These are phyloP conservation scores for Anoplius nigerrimus DNA, from an alignment of 2,888 invertebrate genomes.

Conservation along the genomic window DNA sequence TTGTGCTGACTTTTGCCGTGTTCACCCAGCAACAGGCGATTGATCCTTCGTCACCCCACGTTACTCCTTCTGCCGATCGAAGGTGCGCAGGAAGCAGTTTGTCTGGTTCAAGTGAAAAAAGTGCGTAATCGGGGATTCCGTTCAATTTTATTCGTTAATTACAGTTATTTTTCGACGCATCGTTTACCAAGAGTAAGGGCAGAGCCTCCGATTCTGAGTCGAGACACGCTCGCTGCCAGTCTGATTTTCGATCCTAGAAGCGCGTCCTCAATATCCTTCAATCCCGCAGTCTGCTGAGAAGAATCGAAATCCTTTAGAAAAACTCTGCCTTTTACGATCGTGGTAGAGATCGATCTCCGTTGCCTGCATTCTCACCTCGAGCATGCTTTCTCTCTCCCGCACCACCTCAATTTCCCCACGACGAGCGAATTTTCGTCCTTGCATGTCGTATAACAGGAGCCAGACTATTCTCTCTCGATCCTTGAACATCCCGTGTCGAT, in stretches of 20 bases:
- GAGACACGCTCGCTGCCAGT: slow-evolving; percentile 86
- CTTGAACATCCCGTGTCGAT: slow-evolving; percentile 75
- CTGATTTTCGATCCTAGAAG: slow-evolving; percentile 82
- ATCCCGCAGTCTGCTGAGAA: slow-evolving; percentile 56
- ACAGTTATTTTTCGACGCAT: too few relatives aligned
- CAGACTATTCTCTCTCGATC: slow-evolving; percentile 77
- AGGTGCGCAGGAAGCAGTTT: slow-evolving; percentile 85
- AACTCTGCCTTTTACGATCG: background rate
- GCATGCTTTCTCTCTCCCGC: slow-evolving; percentile 52
- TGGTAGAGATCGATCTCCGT: background rate
- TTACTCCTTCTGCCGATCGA: slow-evolving; percentile 81
- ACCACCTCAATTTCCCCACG: slow-evolving; percentile 49
- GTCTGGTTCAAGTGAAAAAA: slow-evolving; percentile 72
- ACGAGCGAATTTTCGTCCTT: slow-evolving; percentile 78
- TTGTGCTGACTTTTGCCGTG: slow-evolving; percentile 80
- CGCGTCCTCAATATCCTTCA: slow-evolving; percentile 79
- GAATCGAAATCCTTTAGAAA: background rate
- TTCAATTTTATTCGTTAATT: background rate
- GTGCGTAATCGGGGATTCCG: background rate
- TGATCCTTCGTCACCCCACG: slow-evolving; percentile 76
- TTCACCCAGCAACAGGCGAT: slow-evolving; percentile 89
- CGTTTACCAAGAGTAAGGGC: slow-evolving; percentile 79
- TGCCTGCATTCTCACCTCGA: slow-evolving; percentile 30
- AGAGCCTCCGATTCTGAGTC: slow-evolving; percentile 84
- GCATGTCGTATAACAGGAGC: slow-evolving; percentile 83